Evolutionary conservation across 2,888 invertebrate genomes (phyloP), one percentile per base, ranked within the genome.

Genomic region (Tachina lurida): DNA sequence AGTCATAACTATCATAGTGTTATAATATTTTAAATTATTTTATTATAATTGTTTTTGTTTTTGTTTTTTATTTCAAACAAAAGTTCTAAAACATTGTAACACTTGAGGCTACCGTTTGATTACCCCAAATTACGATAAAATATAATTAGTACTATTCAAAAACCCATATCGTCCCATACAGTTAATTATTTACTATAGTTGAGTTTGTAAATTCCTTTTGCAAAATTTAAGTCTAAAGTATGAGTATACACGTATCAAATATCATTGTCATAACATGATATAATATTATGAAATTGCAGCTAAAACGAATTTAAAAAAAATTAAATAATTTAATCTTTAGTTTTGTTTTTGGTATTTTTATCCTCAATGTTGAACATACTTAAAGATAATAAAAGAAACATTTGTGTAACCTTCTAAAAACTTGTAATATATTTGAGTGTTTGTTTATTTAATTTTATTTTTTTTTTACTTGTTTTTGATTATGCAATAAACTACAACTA

Each of bases 321-420:
- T 54, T 63, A 65, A 22, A 80, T 73, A 76, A 82, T 74, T 74
- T 70, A 17, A 70, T n/a, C 13, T 31, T 1, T 31, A 0, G 31
- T 31, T 31, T 31, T 31, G 31, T 31, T 19, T 78, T 78, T 52
- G 43, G 31, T 45, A 5, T 15, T 49, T 58, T 58, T 39, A 12
- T 17, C 45, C 49, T 60, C 41, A 62, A 62, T 62, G 43, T 62
- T 62, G 62, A 41, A 77, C 68, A 68, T 60, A 77, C 47, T 77
- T 12, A 12, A n/a, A 41, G 68, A 77, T 68, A 73, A 80, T 73
- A 80, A 80, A 58, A 79, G 75, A 76, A 74, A 77, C 73, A 78
- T 84, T 87, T 75, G 73, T 67, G 63, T 70, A 81, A 84, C 84
- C 81, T 84, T 87, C 78, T 67, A 82, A 17, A 75, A 85, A 60